A percentile compares a stretch with the other conserved stretches of the same genome.
Evolutionary conservation across 53 echinoderm and acorn worm genomes (phyloP).

Genomic region (Apostichopus leukothele): DNA sequence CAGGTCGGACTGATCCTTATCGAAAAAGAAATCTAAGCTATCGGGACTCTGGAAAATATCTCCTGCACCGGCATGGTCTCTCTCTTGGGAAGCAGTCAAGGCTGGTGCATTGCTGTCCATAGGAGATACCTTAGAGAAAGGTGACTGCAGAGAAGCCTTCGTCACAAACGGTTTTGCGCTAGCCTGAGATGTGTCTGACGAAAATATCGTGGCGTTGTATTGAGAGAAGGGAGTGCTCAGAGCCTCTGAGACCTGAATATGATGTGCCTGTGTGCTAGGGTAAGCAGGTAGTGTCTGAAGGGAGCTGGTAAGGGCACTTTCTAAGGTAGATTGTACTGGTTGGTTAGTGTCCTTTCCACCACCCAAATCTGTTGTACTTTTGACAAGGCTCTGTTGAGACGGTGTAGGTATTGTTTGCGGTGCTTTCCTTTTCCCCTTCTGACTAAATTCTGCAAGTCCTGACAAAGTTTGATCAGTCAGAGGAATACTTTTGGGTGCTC

Average conservation of each 20-base stretch:
- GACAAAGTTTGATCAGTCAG: neutral
- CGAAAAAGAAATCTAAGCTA: slow-evolving; percentile 43
- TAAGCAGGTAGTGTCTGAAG: neutral
- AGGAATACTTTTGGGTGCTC: neutral
- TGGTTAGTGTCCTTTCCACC: neutral
- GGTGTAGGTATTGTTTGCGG: neutral
- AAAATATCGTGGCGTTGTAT: neutral
- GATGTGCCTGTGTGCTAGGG: neutral
- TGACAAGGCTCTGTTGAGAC: neutral
- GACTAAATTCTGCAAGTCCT: neutral
- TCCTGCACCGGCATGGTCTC: neutral
- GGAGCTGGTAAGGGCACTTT: neutral
- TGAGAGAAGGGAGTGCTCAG: slow-evolving; percentile 28
- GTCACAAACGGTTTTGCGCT: slow-evolving; percentile 14
- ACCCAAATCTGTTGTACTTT: neutral
- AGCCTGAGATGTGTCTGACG: slow-evolving; percentile 14
- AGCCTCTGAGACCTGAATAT: neutral
- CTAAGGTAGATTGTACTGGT: neutral
- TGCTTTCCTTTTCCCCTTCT: slow-evolving; percentile 13
- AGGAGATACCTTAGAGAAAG: slow-evolving; percentile 8
- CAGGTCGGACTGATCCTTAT: slow-evolving; percentile 38
- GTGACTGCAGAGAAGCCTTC: neutral
- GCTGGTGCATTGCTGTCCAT: slow-evolving; percentile 8
- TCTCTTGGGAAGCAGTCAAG: slow-evolving; percentile 10
- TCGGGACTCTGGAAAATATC: slow-evolving; percentile 30